These are phyloP conservation scores for Leuctra nigra DNA, from an alignment of 2,888 invertebrate genomes.

Conservation along the genomic window DNA sequence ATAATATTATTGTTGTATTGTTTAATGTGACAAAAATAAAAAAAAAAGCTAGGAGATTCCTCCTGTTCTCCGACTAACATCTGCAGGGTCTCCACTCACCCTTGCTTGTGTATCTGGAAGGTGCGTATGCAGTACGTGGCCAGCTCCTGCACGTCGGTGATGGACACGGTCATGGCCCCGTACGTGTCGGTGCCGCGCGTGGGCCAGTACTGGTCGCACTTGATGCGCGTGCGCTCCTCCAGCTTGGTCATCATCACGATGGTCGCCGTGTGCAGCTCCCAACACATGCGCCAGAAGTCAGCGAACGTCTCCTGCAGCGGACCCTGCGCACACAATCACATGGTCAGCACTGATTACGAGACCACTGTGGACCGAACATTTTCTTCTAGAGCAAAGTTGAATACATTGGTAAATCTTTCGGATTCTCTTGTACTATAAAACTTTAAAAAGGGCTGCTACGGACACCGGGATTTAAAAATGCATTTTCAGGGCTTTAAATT, in stretches of 20 bases:
- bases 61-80: too few species aligned
- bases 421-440: too few species aligned
- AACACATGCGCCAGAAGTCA: slow-evolving; percentile 99
- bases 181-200: slow-evolving; percentile 90
- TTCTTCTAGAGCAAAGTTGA: too few species aligned
- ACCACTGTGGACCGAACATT: too few species aligned
- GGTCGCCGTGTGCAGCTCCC: slow-evolving; percentile 91
- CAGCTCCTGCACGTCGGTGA: slow-evolving; percentile 92
- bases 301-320: slow-evolving; percentile 95
- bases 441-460: too few species aligned
- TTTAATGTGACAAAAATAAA: neutral
- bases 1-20: too few species aligned
- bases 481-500: too few species aligned
- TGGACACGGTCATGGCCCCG: slow-evolving; percentile 88
- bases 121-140: slow-evolving; percentile 98
- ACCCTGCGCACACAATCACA: too few species aligned
- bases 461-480: too few species aligned
- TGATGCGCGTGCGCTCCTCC: slow-evolving; percentile 93
- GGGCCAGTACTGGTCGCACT: slow-evolving; percentile 99
- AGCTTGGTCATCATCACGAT: slow-evolving; percentile 99
- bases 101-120: slow-evolving; percentile 71
- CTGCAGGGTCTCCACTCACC: slow-evolving; percentile 1
- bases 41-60: neutral
- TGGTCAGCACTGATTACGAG: too few species aligned
- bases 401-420: too few species aligned